A percentile compares a stretch with the other conserved stretches of the same genome.
Conservation (phyloP, 2,797 vertebrate species). For the Protonibea diacanthus region DNA sequence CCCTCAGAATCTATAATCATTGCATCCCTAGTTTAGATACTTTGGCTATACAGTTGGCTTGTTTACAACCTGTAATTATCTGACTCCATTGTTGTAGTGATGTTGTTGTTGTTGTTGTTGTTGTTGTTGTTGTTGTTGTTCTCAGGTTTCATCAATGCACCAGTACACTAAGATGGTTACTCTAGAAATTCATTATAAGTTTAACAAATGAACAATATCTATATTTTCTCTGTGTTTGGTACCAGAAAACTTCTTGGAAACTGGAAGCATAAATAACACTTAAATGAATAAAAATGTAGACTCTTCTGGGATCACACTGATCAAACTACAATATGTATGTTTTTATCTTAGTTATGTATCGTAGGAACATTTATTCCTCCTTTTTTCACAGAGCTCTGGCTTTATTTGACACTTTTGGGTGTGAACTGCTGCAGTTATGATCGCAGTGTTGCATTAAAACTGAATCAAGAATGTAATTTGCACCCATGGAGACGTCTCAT, state of each 20-base stretch:
- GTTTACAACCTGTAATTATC: too few relatives aligned
- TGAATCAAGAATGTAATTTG: constrained; percentile 14
- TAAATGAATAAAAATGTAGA: not conserved
- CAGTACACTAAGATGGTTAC: too few relatives aligned
- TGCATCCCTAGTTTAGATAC: too few relatives aligned
- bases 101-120: too few relatives aligned
- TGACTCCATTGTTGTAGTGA: too few relatives aligned
- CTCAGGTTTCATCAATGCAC: too few relatives aligned
- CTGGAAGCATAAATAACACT: not conserved
- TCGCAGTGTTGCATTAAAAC: constrained; percentile 19
- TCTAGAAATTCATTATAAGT: not conserved
- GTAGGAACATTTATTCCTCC: not conserved
- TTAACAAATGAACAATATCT: not conserved
- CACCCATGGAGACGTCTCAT: constrained; percentile 1
- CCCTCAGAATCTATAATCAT: too few relatives aligned
- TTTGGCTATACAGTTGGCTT: too few relatives aligned
- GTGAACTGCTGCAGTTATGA: constrained; percentile 14
- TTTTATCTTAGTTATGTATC: not conserved
- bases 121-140: too few relatives aligned
- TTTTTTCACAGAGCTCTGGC: not conserved
- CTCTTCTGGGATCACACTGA: not conserved
- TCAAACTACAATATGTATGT: not conserved
- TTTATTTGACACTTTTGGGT: not conserved
- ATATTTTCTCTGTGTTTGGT: not conserved
- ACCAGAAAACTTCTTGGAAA: not conserved